A percentile compares a stretch with the other conserved stretches of the same genome.
phyloP scores from a whole-genome alignment of 2,113 vertebrate genomes.

The Indicator maculatus region DNA sequence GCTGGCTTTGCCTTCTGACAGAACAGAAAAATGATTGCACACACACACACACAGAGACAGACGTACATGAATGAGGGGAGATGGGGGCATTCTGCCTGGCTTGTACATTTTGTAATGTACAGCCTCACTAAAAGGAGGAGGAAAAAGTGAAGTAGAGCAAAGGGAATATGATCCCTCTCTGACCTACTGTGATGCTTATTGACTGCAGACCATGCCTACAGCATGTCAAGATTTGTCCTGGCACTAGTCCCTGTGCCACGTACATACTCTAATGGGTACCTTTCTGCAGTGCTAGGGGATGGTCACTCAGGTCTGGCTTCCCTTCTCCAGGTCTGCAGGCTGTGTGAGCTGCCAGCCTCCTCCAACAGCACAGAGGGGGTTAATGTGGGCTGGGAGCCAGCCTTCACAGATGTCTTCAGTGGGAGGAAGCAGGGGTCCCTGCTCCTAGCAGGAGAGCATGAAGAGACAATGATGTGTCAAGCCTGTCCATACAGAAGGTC shows the following conservation, averaged over 20 bases:
- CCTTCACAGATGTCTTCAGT: not conserved
- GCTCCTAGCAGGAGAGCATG: accelerated
- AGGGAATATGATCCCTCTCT: not conserved
- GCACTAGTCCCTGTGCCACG: not conserved
- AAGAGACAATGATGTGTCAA: accelerated
- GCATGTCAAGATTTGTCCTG: not conserved
- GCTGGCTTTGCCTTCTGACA: constrained; percentile 56
- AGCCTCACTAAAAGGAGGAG: not conserved
- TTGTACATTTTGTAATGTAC: constrained; percentile 16
- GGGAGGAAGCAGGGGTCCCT: not conserved
- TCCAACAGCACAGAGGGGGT: not conserved
- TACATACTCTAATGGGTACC: not conserved
- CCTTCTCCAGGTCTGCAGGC: not conserved
- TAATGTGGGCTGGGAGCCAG: not conserved
- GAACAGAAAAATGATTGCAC: constrained; percentile 47
- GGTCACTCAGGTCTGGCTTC: not conserved
- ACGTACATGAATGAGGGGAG: not conserved
- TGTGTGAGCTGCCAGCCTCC: not conserved
- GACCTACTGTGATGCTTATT: not conserved
- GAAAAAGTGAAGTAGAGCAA: constrained; percentile 25
- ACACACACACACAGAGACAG: not conserved
- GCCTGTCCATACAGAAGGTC: not conserved
- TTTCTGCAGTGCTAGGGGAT: not conserved
- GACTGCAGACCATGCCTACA: not conserved
- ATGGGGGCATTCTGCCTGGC: constrained; percentile 19